phyloP scores from a whole-genome alignment of 1,140 invertebrate genomes.

The Armadillidium nasatum region DNA sequence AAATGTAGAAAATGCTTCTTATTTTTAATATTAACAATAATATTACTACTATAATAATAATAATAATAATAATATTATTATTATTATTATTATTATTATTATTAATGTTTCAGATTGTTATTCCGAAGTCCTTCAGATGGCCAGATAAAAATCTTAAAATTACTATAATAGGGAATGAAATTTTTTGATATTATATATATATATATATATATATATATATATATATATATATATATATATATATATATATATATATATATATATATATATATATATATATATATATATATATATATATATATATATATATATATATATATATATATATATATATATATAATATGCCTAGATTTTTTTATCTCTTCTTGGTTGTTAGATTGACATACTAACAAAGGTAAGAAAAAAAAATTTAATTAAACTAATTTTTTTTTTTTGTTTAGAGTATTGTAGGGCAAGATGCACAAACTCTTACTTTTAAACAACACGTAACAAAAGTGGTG shows the following conservation, averaged over 20 bases:
- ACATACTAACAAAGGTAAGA: too few relatives aligned
- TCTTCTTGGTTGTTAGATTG: background rate
- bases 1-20: too few relatives aligned
- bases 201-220: background rate
- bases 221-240: background rate
- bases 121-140: conserved; percentile 17
- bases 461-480: too few relatives aligned
- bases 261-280: background rate
- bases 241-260: background rate
- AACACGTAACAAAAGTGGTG: too few relatives aligned
- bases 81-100: background rate
- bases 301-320: background rate
- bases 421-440: too few relatives aligned
- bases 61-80: too few relatives aligned
- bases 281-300: background rate
- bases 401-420: too few relatives aligned
- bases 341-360: background rate
- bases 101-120: conserved; percentile 11
- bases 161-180: conserved; percentile 19
- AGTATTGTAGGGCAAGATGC: too few relatives aligned
- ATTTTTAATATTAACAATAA: too few relatives aligned
- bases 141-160: conserved; percentile 18
- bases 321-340: background rate
- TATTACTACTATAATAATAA: too few relatives aligned
- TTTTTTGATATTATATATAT: too few relatives aligned